Evolutionary conservation across 2,113 vertebrate genomes (phyloP), one percentile per base, ranked within the genome.

Genomic region (Macrotis lagotis): DNA sequence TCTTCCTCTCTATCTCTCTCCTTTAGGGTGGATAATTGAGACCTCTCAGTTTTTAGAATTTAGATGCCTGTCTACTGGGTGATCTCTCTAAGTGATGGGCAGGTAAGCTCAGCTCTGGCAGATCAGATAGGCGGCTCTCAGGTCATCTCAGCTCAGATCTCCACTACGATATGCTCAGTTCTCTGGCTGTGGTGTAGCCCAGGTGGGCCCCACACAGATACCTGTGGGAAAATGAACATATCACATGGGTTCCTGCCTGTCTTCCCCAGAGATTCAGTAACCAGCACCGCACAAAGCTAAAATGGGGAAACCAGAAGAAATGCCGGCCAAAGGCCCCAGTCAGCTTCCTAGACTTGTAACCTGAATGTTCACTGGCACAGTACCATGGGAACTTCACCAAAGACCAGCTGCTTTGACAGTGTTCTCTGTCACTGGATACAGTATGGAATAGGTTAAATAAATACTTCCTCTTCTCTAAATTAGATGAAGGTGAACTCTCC

Each of bases 31-130:
- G 93, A 74, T 93, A 74, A n/a, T 50, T 94, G 51, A 95, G 55
- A 92, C 9, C 25, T 94, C 90, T 94, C 92, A 53, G 55, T 93
- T 92, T 95, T 95, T 92, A 88, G 28, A 94, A 44, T 83, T 44
- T 24, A 83, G n/a, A n/a, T n/a, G 37, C 12, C 59, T n/a, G 59
- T 14, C 59, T 37, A 83, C 37, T 83, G 19, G 19, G n/a, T 83
- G n/a, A 83, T 83, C n/a, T 83, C 44, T 83, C 19, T 83, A n/a
- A 83, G 66, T 44, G n/a, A 83, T 44, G 66, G 66, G n/a, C 66
- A 83, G 44, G 19, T 83, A n/a, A 83, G 66, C 66, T 83, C 66
- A 83, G 66, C n/a, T 24, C 2, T 6, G 24, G 66, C 19, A 2
- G 66, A 83, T 83, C 66, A 44, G 66, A 83, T 83, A 83, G 19